Evolutionary conservation across 2,797 vertebrate species (phyloP).

Genomic region (Alca torda): DNA sequence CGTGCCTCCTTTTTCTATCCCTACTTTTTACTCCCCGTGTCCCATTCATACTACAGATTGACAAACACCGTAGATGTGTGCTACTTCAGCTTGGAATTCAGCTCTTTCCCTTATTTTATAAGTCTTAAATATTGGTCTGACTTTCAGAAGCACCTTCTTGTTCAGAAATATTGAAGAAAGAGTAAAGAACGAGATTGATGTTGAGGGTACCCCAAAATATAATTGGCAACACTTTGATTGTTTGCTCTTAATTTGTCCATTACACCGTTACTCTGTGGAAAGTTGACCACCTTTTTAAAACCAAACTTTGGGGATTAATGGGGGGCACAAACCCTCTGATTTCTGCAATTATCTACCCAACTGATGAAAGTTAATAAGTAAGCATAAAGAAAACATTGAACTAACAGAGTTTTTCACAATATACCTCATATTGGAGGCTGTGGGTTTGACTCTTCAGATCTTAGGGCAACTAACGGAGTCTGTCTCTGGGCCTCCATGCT

Average conservation of each 20-base stretch:
- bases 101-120: not conserved
- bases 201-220: not conserved
- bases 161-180: not conserved
- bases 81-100: not conserved
- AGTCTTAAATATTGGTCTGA: not conserved
- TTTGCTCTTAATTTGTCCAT: not conserved
- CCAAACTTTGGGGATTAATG: not conserved
- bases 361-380: not conserved
- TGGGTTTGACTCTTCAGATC: not conserved
- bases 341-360: not conserved
- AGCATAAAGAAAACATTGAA: not conserved
- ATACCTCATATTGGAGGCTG: constrained; percentile 15
- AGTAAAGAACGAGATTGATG: not conserved
- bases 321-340: not conserved
- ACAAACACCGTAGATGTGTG: not conserved
- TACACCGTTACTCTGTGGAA: not conserved
- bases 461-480: not conserved
- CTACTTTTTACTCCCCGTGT: not conserved
- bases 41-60: not conserved
- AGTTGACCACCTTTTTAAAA: not conserved
- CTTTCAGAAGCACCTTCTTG: not conserved
- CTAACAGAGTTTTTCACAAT: not conserved
- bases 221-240: not conserved
- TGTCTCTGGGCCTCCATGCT: not conserved
- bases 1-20: not conserved